Conservation (phyloP, 1,140 invertebrate species). For the Charaxes varanes region DNA sequence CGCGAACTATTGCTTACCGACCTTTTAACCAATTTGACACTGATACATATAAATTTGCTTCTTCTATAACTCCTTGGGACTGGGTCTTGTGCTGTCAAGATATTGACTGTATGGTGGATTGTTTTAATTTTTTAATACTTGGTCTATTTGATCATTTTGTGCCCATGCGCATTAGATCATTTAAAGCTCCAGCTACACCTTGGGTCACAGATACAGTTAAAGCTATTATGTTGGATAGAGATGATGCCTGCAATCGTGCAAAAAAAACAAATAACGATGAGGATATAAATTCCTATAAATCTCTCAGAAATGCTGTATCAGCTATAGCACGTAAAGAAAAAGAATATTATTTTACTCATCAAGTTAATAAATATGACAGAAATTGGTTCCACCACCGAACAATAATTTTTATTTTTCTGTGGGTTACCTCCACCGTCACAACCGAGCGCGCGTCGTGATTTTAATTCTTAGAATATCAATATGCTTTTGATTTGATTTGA, state of each 20-base stretch:
- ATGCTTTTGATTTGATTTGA: too few species aligned
- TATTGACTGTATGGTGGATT: conserved; percentile 3
- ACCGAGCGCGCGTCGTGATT: too few species aligned
- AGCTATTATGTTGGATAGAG: conserved; percentile 1
- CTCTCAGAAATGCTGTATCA: background rate
- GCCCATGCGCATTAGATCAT: background rate
- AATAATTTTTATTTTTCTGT: too few species aligned
- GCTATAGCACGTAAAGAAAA: background rate
- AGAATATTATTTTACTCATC: conserved; percentile 2
- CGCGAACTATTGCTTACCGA: conserved; percentile 1
- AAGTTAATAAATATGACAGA: conserved; percentile 3
- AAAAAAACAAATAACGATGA: conserved; percentile 1
- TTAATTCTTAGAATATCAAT: too few species aligned
- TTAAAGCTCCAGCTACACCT: background rate
- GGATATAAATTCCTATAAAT: conserved; percentile 1
- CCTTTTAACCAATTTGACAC: background rate
- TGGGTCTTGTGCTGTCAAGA: background rate
- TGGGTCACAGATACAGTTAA: conserved; percentile 2
- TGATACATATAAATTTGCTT: background rate
- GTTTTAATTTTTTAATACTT: conserved; percentile 1
- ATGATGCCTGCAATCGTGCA: conserved; percentile 1
- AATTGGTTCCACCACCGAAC: too few species aligned
- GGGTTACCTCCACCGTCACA: too few species aligned
- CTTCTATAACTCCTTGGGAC: conserved; percentile 3
- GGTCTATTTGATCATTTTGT: conserved; percentile 6